Conservation (phyloP, 2,797 vertebrate genomes). For the Sebastes variabilis region DNA sequence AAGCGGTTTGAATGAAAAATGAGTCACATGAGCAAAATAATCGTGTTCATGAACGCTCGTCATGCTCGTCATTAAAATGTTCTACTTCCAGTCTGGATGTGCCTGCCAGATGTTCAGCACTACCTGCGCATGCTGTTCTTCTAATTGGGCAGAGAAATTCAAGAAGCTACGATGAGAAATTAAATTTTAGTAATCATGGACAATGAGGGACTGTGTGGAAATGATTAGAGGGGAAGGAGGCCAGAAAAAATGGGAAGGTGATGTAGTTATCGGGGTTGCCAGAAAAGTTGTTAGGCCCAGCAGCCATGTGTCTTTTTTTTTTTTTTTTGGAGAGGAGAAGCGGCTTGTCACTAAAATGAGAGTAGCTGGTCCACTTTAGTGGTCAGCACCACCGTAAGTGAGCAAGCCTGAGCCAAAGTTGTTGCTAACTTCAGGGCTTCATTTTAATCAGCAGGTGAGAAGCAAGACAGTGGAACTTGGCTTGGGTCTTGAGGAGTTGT, state of each 20-base stretch:
- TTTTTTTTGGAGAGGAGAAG: too few species aligned
- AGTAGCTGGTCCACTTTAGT: too few species aligned
- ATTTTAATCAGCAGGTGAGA: too few species aligned
- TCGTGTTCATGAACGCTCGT: conserved; percentile 38
- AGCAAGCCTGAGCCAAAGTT: too few species aligned
- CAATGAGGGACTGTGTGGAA: not conserved
- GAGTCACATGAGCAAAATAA: conserved; percentile 41
- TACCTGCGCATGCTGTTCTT: conserved; percentile 36
- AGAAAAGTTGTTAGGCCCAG: too few species aligned
- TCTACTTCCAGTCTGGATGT: conserved; percentile 28
- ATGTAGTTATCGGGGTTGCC: not conserved
- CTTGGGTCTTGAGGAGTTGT: too few species aligned
- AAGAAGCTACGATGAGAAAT: not conserved
- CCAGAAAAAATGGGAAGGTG: not conserved
- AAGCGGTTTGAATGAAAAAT: conserved; percentile 38
- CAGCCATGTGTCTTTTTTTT: too few species aligned
- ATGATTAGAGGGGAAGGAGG: not conserved
- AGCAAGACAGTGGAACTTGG: too few species aligned
- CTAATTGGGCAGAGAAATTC: conserved; percentile 26
- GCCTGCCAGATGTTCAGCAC: conserved; percentile 47
- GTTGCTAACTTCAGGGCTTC: too few species aligned
- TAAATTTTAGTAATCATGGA: not conserved
- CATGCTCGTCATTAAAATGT: conserved; percentile 65
- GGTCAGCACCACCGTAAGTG: too few species aligned
- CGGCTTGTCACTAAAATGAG: too few species aligned